These are phyloP conservation scores for Clarias pachynema DNA, from an alignment of 2,797 vertebrate genomes.

Conservation along the genomic window DNA sequence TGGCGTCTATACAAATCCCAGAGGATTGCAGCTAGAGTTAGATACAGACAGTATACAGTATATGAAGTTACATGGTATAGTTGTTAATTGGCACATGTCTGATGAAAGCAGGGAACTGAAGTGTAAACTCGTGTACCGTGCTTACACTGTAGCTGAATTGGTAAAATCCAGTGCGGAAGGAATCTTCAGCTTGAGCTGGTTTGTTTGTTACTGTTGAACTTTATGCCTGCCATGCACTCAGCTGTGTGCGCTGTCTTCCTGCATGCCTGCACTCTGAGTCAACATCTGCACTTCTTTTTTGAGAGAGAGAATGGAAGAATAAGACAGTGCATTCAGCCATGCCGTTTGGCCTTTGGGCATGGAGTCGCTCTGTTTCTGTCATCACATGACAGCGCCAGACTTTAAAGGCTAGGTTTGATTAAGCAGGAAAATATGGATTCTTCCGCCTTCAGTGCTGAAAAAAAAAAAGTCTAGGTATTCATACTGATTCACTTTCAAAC, in stretches of 20 bases:
- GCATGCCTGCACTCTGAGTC: constrained; percentile 48
- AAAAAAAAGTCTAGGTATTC: constrained; percentile 13
- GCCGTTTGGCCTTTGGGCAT: constrained; percentile 37
- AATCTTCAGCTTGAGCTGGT: constrained; percentile 17
- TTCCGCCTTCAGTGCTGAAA: neutral
- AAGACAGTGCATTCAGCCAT: constrained; percentile 48
- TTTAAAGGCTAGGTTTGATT: constrained; percentile 22
- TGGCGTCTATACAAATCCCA: too few species aligned
- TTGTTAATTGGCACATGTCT: neutral
- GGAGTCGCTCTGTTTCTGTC: constrained; percentile 30
- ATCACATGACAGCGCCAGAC: constrained; percentile 54
- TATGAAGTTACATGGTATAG: neutral
- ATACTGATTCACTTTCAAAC: neutral
- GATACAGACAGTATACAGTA: neutral
- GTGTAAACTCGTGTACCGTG: neutral
- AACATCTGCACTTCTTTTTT: constrained; percentile 48
- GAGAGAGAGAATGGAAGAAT: constrained; percentile 38
- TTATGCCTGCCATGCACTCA: constrained; percentile 12
- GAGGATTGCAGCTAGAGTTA: neutral
- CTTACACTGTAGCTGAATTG: neutral
- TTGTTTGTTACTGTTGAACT: constrained; percentile 33
- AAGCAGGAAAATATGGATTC: constrained; percentile 5
- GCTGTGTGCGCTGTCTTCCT: constrained; percentile 30
- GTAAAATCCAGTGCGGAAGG: neutral
- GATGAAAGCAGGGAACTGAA: neutral